Conservation (phyloP, 2,113 vertebrate species). For the Ibidorhyncha struthersii region DNA sequence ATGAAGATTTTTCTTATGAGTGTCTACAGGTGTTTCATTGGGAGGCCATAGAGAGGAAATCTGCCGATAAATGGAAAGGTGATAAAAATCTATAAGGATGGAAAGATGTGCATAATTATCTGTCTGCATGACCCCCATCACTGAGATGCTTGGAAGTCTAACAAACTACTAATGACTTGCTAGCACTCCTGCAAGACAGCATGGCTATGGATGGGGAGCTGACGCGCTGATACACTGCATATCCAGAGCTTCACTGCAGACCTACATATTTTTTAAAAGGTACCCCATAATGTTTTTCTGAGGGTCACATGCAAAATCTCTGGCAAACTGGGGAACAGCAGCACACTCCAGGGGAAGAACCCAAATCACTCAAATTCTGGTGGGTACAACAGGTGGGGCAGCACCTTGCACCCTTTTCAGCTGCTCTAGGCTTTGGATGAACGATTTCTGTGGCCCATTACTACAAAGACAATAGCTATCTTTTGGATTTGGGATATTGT, state of each 20-base stretch:
- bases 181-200: neutral
- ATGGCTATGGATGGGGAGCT: neutral
- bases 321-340: neutral
- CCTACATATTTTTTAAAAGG: neutral
- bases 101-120: constrained; percentile 37
- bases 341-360: neutral
- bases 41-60: constrained; percentile 32
- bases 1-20: constrained; percentile 35
- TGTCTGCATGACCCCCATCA: neutral
- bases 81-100: constrained; percentile 54
- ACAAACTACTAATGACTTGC: neutral
- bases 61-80: constrained; percentile 14
- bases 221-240: neutral
- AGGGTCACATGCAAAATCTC: neutral
- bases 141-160: neutral
- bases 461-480: neutral
- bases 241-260: neutral
- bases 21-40: constrained; percentile 16
- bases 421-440: neutral
- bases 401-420: neutral
- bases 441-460: neutral
- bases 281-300: neutral
- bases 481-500: neutral
- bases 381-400: neutral
- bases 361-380: neutral